Evolutionary conservation across 1,140 invertebrate species (phyloP), one percentile per base, ranked within the genome.

Genomic region (Artemia franciscana): DNA sequence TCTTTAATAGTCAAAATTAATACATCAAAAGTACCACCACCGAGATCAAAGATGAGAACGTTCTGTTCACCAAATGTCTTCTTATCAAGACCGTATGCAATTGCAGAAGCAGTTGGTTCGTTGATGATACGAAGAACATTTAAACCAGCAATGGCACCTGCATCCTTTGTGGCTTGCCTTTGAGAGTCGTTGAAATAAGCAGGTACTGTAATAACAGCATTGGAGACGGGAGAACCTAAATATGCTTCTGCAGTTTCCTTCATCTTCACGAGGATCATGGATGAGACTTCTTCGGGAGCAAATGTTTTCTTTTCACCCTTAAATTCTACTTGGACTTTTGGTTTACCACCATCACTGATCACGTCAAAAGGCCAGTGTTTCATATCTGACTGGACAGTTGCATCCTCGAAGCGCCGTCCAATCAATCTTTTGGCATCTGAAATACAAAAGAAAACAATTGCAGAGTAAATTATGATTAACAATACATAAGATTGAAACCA

Each of bases 321-420:
- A 67, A 75, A 76, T 58, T 73, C 67, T 4, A 81, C 79, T 73
- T 84, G 81, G 65, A 85, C 92, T 77, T 85, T 91, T 78, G 77
- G 91, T 76, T 93, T 93, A 28, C 81, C 78, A 65, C 78, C 79
- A 69, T 92, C 87, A 65, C 80, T 89, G 64, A 92, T 77, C 2
- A 96, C 90, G 63, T 83, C 83, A 73, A 96, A 97, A 2, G 92
- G 90, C 90, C 91, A 96, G 73, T 94, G 88, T 75, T 93, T 94
- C 87, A 94, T 94, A 70, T 96, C 92, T 57, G 80, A 78, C 76
- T 95, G 89, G 28, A 96, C 86, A 24, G 84, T 82, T 7, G 80
- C 66, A 74, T 96, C 93, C 64, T 94, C 88, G 71, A 90, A 96
- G 66, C 88, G 85, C 70, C 91, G 83, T 60, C 91, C 91, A 73